A percentile compares a stretch with the other conserved stretches of the same genome.
Evolutionary conservation across 2,113 vertebrate genomes (phyloP).

Genomic region (Grammomys dolichurus): DNA sequence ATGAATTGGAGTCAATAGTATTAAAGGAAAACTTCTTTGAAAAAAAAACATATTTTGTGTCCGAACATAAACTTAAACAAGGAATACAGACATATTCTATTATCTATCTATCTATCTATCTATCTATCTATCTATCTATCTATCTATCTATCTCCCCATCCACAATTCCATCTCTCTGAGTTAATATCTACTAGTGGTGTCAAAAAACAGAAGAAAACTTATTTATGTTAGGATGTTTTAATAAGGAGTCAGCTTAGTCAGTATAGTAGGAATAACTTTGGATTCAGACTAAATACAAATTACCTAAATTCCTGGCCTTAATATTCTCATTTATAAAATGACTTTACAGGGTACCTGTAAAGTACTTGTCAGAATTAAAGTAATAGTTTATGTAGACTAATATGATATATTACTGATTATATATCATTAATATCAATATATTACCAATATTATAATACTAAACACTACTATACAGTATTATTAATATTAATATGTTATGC

Average conservation of each 20-base stretch:
- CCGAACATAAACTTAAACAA: conserved; percentile 49
- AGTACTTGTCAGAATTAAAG: conserved; percentile 56
- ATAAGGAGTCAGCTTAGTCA: not conserved
- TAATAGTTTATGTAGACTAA: conserved; percentile 39
- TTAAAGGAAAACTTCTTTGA: conserved; percentile 31
- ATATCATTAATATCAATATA: not conserved
- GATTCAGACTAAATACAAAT: conserved; percentile 47
- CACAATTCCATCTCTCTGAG: conserved; percentile 45
- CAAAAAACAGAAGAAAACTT: conserved; percentile 39
- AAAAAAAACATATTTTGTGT: not conserved
- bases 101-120: too few species aligned
- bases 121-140: too few species aligned
- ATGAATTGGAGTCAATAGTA: conserved; percentile 44
- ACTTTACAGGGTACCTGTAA: not conserved
- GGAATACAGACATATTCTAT: not conserved
- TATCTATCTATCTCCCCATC: not conserved
- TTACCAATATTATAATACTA: not conserved
- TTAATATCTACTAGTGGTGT: conserved; percentile 18
- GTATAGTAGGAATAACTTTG: not conserved
- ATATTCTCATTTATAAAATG: conserved; percentile 55
- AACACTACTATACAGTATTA: not conserved
- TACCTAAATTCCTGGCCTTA: conserved; percentile 26
- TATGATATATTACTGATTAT: not conserved
- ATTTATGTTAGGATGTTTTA: conserved; percentile 37
- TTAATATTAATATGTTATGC: not conserved